Conservation (phyloP, 2,888 invertebrate genomes). For the Ectobius pallidus region DNA sequence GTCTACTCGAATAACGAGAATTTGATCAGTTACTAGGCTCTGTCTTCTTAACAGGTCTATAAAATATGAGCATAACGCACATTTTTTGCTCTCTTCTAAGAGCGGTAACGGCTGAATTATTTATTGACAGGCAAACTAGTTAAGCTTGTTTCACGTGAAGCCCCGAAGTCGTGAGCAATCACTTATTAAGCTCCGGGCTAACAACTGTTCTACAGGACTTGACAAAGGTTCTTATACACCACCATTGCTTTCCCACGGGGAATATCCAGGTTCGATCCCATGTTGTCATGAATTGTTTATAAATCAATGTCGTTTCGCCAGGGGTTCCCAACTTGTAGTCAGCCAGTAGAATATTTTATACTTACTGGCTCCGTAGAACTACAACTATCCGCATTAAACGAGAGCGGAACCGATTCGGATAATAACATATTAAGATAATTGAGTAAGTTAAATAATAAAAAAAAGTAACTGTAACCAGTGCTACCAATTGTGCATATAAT, state of each 20-base stretch:
- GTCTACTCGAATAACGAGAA: not conserved
- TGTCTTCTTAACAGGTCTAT: not conserved
- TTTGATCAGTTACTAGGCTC: too few relatives aligned
- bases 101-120: not conserved
- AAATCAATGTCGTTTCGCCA: too few relatives aligned
- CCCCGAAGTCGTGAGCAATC: conserved; percentile 26
- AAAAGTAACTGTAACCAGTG: too few relatives aligned
- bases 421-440: too few relatives aligned
- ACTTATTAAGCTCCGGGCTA: conserved; percentile 4
- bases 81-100: not conserved
- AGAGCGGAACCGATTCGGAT: too few relatives aligned
- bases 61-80: not conserved
- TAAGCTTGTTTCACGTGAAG: not conserved
- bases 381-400: too few relatives aligned
- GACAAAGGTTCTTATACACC: conserved; percentile 2
- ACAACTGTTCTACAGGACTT: not conserved
- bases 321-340: too few relatives aligned
- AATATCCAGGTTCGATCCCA: not conserved
- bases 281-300: conserved; percentile 28
- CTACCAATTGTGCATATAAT: too few relatives aligned
- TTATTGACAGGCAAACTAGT: conserved; percentile 17
- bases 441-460: too few relatives aligned
- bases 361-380: too few relatives aligned
- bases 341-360: too few relatives aligned
- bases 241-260: not conserved